Evolutionary conservation across 2,797 vertebrate species (phyloP), one percentile per base, ranked within the genome.

Genomic region (Luscinia luscinia): DNA sequence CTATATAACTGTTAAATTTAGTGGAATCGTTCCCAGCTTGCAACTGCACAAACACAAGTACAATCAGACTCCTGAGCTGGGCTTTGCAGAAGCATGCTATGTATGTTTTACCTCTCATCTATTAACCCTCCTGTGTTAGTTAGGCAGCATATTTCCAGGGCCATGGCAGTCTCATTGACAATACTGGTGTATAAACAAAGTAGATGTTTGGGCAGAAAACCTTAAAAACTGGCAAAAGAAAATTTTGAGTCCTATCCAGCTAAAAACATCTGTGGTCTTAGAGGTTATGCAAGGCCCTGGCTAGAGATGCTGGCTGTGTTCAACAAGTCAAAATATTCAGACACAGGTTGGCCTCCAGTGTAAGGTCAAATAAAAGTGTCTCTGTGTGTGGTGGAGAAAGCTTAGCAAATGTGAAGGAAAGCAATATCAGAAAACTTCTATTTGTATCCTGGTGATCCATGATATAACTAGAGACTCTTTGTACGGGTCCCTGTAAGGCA

Each of bases 241-340:
- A 34, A 74, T 74, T 43, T 58, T 95, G 87, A 93, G 48, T 67
- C 36, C 24, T 69, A 36, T 86, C 86, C 97, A 94, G 52, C 10
- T 64, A 38, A 96, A 97, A 90, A 93, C 51, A 89, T 92, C 78
- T 11, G 4, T 95, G 90, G 85, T 96, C 90, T 93, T 63, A 9
- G 4, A 93, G 83, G 89, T 93, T 93, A 93, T 93, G 54, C 43
- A 82, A 95, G 83, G 89, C 77, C 38, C 76, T 82, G 82, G 84
- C 72, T 88, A 96, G 87, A 96, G 82, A 94, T 82, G 78, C 45
- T 93, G 83, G 48, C 67, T 95, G 75, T 93, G 75, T 93, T 89
- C 64, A 75, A 72, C 40, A 43, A 76, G 89, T 73, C 83, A 95
- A 84, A 93, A 90, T 84, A 95, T 90, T 96, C 93, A 86, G 51